A percentile compares a stretch with the other conserved stretches of the same genome.
Evolutionary conservation across 2,888 invertebrate genomes (phyloP).

Genomic region (Urechis unicinctus): DNA sequence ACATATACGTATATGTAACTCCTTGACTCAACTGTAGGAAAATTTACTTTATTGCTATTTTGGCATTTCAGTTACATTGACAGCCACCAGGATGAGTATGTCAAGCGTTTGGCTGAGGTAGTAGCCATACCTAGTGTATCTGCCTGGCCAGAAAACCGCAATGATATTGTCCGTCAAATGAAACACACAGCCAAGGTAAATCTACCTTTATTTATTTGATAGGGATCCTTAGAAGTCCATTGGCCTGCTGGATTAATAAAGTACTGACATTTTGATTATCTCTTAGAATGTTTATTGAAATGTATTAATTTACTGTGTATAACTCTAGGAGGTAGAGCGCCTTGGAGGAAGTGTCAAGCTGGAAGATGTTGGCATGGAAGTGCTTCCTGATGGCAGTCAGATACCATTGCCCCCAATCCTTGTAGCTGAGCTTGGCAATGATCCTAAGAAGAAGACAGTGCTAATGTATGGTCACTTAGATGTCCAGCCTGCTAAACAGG

Average conservation of each 20-base stretch:
- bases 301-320: not conserved
- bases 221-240: not conserved
- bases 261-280: no score
- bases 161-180: slow-evolving; percentile 78
- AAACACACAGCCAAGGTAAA: slow-evolving; percentile 59
- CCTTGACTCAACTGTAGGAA: no score
- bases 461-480: slow-evolving; percentile 95
- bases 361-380: slow-evolving; percentile 65
- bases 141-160: slow-evolving; percentile 74
- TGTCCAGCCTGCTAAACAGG: slow-evolving; percentile 86
- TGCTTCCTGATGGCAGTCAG: slow-evolving; percentile 62
- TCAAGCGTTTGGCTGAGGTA: slow-evolving; percentile 71
- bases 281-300: no score
- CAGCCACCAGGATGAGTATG: slow-evolving; percentile 67
- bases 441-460: slow-evolving; percentile 83
- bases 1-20: no score
- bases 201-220: not conserved
- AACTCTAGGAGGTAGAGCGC: slow-evolving; percentile 4
- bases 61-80: slow-evolving; percentile 65
- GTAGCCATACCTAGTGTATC: slow-evolving; percentile 95
- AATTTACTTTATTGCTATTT: not conserved
- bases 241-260: no score
- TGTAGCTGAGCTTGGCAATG: slow-evolving; percentile 71
- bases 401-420: slow-evolving; percentile 81
- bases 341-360: slow-evolving; percentile 60